phyloP scores from a whole-genome alignment of 2,888 invertebrate species.

The Drosophila pseudotalamancana region DNA sequence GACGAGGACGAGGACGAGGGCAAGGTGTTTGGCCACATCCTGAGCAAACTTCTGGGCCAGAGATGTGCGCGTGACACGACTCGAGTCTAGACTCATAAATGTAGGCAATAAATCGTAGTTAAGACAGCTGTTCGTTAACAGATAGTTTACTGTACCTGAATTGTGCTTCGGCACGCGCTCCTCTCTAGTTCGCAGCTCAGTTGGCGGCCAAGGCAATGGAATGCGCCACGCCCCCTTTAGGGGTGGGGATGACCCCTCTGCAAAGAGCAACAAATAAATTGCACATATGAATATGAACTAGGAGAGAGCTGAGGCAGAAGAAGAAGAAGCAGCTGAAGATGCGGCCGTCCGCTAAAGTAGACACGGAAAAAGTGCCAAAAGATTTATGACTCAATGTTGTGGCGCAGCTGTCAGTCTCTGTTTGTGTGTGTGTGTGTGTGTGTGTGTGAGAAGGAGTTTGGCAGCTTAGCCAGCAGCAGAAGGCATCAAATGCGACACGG shows the following conservation, averaged over 20 bases:
- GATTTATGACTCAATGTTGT: constrained; percentile 64
- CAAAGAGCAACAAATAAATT: constrained; percentile 72
- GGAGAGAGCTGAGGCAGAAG: background rate
- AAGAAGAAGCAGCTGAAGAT: constrained; percentile 1
- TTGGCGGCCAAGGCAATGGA: constrained; percentile 34
- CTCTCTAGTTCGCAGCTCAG: constrained; percentile 25
- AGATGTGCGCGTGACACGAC: background rate
- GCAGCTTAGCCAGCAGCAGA: constrained; percentile 18
- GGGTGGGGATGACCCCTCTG: background rate
- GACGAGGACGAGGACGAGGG: constrained; percentile 21
- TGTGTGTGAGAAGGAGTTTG: constrained; percentile 7
- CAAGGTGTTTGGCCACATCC: constrained; percentile 35
- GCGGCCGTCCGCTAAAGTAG: constrained; percentile 47
- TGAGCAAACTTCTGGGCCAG: constrained; percentile 9
- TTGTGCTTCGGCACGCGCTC: background rate
- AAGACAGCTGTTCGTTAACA: background rate
- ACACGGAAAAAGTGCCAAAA: constrained; percentile 65
- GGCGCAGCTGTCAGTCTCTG: background rate
- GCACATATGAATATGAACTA: constrained; percentile 55
- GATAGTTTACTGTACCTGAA: background rate
- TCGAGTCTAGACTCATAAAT: too few relatives aligned
- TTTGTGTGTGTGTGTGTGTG: constrained; percentile 8
- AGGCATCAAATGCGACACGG: constrained; percentile 42
- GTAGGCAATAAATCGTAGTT: too few relatives aligned
- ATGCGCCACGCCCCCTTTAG: constrained; percentile 7